A percentile compares a stretch with the other conserved stretches of the same genome.
These are phyloP conservation scores for Genyomyrus donnyi DNA, from an alignment of 2,113 vertebrate species.

Conservation along the genomic window DNA sequence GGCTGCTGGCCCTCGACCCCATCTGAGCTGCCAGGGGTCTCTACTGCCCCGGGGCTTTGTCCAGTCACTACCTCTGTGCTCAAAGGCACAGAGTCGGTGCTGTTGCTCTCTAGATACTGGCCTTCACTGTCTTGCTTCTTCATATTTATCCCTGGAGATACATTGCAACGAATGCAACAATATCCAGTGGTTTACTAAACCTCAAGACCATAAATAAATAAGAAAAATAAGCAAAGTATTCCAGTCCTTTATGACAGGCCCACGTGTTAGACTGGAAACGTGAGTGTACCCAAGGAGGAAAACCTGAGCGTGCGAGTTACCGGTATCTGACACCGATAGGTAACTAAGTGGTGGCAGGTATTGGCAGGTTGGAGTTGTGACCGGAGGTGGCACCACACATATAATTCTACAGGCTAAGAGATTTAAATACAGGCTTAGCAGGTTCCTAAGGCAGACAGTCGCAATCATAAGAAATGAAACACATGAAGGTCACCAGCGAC, in stretches of 20 bases:
- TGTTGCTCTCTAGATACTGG: conserved; percentile 26
- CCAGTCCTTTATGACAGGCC: not conserved
- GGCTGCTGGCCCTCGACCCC: conserved; percentile 40
- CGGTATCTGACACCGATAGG: not conserved
- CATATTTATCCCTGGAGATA: conserved; percentile 42
- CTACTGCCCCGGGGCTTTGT: conserved; percentile 27
- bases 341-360: not conserved
- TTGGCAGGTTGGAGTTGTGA: not conserved
- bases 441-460: not conserved
- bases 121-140: conserved; percentile 59
- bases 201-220: not conserved
- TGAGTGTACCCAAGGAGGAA: not conserved
- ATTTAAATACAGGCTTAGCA: not conserved
- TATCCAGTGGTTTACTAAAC: not conserved
- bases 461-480: not conserved
- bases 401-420: not conserved
- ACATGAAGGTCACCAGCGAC: not conserved
- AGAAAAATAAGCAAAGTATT: not conserved
- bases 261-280: not conserved
- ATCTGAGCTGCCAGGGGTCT: conserved; percentile 41
- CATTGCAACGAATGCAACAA: not conserved
- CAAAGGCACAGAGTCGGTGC: conserved; percentile 28
- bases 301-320: not conserved
- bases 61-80: conserved; percentile 27
- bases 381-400: not conserved